A percentile compares a stretch with the other conserved stretches of the same genome.
Conservation (phyloP, 2,888 invertebrate species). For the Ormyrus thymus region DNA sequence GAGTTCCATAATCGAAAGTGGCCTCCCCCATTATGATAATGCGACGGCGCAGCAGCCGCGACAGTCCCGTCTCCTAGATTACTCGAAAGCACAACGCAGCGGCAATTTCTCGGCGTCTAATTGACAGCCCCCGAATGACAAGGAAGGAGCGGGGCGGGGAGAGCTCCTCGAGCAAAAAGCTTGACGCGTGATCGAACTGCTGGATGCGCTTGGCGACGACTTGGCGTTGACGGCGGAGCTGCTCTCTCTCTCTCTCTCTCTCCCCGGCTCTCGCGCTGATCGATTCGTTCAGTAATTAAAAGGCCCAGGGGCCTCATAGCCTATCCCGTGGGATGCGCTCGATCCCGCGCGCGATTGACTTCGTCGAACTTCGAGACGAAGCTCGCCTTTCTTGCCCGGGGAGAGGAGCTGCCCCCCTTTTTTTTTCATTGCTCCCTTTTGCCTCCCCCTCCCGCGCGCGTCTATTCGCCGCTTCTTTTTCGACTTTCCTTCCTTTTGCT, state of each 20-base stretch:
- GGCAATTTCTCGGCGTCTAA: conserved; percentile 24
- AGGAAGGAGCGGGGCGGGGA: background rate
- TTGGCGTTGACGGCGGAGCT: background rate
- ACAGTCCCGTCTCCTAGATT: background rate
- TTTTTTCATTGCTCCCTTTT: background rate
- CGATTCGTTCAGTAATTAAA: conserved; percentile 34
- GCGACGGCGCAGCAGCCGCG: background rate
- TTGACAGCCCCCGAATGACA: conserved; percentile 16
- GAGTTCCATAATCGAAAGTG: no score
- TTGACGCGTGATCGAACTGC: conserved; percentile 36
- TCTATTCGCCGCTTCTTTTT: conserved; percentile 7
- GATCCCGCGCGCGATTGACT: background rate
- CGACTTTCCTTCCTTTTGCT: background rate
- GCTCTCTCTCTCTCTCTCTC: background rate
- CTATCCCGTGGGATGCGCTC: background rate
- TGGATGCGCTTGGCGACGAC: conserved; percentile 11
- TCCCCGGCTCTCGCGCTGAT: background rate
- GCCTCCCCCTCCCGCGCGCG: background rate
- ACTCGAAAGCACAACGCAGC: conserved; percentile 10
- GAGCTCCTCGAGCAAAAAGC: conserved; percentile 16
- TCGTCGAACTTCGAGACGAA: conserved; percentile 2
- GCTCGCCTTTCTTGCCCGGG: background rate
- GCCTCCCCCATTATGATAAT: background rate
- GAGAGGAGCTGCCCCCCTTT: background rate
- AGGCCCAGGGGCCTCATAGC: background rate